Evolutionary conservation across 2,888 invertebrate species (phyloP).

Genomic region (Drosophila quinaria): DNA sequence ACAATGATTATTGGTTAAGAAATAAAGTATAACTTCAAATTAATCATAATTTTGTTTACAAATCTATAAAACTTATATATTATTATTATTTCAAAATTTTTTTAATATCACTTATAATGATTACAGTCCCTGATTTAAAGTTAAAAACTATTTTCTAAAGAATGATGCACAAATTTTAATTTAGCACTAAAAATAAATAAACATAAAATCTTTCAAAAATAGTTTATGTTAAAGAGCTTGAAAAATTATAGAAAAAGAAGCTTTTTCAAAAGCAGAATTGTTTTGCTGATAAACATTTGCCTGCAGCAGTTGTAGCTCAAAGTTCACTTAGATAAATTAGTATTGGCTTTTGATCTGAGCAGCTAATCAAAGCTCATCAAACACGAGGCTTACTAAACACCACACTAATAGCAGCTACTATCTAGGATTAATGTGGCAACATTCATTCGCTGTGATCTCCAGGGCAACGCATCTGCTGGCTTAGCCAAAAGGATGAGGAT

Average conservation of each 20-base stretch:
- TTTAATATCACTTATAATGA: no score
- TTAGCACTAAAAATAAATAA: no score
- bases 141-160: no score
- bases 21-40: no score
- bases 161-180: no score
- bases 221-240: no score
- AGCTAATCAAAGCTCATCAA: conserved; percentile 74
- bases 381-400: conserved; percentile 60
- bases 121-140: no score
- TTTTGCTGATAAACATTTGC: not conserved
- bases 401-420: conserved; percentile 64
- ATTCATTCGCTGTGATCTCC: conserved; percentile 15
- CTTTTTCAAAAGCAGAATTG: not conserved
- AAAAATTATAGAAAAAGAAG: not conserved
- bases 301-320: conserved; percentile 20
- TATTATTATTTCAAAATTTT: no score
- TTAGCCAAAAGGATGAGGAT: conserved; percentile 2
- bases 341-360: conserved; percentile 45
- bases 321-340: conserved; percentile 43
- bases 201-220: no score
- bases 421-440: conserved; percentile 55
- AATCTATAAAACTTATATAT: no score
- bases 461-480: conserved; percentile 40
- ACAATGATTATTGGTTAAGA: no score
- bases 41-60: no score